Conservation (phyloP, 1,140 invertebrate genomes). For the Drosophila kurseongensis region DNA sequence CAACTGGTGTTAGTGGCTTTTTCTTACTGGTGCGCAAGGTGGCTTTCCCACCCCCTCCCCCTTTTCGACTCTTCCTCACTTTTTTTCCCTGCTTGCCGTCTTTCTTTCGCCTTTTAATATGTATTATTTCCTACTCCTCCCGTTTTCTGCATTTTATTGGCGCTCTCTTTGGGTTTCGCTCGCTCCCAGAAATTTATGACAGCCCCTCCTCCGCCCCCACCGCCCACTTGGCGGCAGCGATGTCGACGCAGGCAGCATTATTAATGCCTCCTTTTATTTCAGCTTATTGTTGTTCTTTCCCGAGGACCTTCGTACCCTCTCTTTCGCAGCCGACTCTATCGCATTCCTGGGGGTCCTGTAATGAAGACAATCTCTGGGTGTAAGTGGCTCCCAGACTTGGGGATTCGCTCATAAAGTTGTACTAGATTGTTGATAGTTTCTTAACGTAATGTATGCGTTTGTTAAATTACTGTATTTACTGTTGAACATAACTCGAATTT, state of each 20-base stretch:
- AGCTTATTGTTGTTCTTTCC: constrained; percentile 47
- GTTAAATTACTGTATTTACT: too few relatives aligned
- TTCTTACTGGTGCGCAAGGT: constrained; percentile 82
- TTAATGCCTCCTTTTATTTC: constrained; percentile 58
- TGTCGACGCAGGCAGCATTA: constrained; percentile 45
- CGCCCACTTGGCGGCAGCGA: constrained; percentile 12
- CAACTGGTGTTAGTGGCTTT: constrained; percentile 47
- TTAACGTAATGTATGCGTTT: too few relatives aligned
- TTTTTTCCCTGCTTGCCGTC: constrained; percentile 29
- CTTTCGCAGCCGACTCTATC: constrained; percentile 21
- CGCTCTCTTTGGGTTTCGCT: constrained; percentile 31
- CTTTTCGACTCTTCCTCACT: constrained; percentile 10
- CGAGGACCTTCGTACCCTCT: constrained; percentile 17
- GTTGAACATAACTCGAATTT: too few relatives aligned
- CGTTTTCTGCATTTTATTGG: constrained; percentile 54
- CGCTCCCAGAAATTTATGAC: constrained; percentile 57
- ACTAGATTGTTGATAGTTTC: background rate
- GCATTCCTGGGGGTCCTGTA: constrained; percentile 14
- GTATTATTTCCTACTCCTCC: constrained; percentile 36
- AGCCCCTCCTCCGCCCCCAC: constrained; percentile 18
- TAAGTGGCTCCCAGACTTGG: constrained; percentile 5
- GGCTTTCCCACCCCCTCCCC: constrained; percentile 32
- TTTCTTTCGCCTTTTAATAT: constrained; percentile 42
- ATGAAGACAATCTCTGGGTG: constrained; percentile 26
- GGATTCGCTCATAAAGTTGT: background rate